These are phyloP conservation scores for Pocillopora meandrina DNA, from an alignment of 92 coral and sea anemone species.

Conservation along the genomic window DNA sequence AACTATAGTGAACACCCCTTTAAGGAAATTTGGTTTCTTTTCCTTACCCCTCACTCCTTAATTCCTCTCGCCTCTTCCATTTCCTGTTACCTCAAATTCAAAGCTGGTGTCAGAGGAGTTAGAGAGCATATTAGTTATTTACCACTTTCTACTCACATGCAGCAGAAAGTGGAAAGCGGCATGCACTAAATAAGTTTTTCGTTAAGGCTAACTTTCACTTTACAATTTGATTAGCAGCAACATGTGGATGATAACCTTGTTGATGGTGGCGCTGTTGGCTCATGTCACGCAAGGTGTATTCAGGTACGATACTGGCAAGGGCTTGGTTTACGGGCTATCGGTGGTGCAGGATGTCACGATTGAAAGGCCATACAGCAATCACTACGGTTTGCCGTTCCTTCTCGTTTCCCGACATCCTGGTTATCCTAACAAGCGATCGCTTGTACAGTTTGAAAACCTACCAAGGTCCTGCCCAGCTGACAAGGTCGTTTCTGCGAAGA, in stretches of 20 bases:
- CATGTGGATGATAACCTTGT: not conserved
- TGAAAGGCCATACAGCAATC: conserved; percentile 23
- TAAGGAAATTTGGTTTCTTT: too few species aligned
- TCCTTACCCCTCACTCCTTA: too few species aligned
- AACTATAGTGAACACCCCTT: too few species aligned
- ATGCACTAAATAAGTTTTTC: too few species aligned
- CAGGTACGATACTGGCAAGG: conserved; percentile 27
- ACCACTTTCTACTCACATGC: too few species aligned
- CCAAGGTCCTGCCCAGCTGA: conserved; percentile 29
- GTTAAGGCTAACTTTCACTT: too few species aligned
- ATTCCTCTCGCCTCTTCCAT: too few species aligned
- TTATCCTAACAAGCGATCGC: conserved; percentile 70
- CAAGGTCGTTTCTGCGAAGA: conserved; percentile 46
- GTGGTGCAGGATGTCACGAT: conserved; percentile 64
- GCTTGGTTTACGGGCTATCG: conserved; percentile 17
- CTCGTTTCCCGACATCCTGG: conserved; percentile 51
- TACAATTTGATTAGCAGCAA: too few species aligned
- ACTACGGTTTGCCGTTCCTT: conserved; percentile 45
- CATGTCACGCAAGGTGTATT: conserved; percentile 13
- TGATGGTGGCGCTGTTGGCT: conserved; percentile 18
- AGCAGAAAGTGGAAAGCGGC: too few species aligned
- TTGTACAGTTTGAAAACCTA: conserved; percentile 60
- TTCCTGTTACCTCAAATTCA: too few species aligned
- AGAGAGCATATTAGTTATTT: too few species aligned
- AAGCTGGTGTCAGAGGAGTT: too few species aligned